Base-by-base conservation (phyloP, 2,113 vertebrate species). In the Dolichallabes microphthalmus region DNA sequence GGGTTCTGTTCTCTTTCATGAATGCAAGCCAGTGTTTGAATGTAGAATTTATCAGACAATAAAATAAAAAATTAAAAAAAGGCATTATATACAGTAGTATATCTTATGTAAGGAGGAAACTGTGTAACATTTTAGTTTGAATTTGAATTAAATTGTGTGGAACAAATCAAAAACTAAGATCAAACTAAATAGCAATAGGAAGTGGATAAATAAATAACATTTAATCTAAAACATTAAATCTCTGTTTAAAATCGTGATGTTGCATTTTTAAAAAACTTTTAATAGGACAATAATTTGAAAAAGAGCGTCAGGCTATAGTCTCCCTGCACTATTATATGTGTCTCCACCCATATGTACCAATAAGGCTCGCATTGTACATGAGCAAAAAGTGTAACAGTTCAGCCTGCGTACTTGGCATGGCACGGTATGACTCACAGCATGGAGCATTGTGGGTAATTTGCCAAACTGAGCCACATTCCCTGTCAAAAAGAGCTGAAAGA, bases 401-500 rank as follows among this genome's bases (percentile, higher is more conserved):
- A 55, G 50, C 15, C 74, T 30, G 14, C 2, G 27, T 57, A 20
- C 50, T 5, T 58, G 12, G 5, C 4, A 6, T 45, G 27, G 17
- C 58, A 13, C 13, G 7, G 15, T 0, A 32, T 57, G 53, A 78
- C 53, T 58, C 17, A 55, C 50, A 57, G 52, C 27, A 77, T 57
- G 74, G 74, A 55, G 74, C n/a, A 77, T 55, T 55, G 15, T 57
- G 74, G 74, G 75, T 13, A 60, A 32, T 58, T 32, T 58, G n/a
- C 50, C 5, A 8, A 53, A 15, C 25, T 32, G 9, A 17, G 15
- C n/a, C 73, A 11, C 25, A 8, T 13, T 27, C 25, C 45, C 50
- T 13, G 10, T 8, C 14, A 12, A 74, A 32, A 69, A 35, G 13
- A 68, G 27, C 7, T 69, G 10, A 22, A 20, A 17, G n/a, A 55